These are phyloP conservation scores for Spodoptera littoralis DNA, from an alignment of 2,888 invertebrate species.

Conservation along the genomic window DNA sequence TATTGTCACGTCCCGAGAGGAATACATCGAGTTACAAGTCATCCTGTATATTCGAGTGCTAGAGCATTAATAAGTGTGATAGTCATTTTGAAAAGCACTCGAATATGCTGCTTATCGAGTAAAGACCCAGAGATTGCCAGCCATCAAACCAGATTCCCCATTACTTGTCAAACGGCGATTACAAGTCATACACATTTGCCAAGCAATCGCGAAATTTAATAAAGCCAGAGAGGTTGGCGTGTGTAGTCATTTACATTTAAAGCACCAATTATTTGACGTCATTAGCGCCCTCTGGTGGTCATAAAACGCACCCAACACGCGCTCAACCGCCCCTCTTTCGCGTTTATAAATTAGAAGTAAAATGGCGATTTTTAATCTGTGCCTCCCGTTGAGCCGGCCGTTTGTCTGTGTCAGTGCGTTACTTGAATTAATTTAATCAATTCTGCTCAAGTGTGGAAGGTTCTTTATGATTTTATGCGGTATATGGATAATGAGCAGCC, in stretches of 20 bases:
- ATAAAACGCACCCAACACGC: slow-evolving; percentile 88
- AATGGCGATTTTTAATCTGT: slow-evolving; percentile 82
- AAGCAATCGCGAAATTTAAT: slow-evolving; percentile 81
- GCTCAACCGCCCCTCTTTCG: slow-evolving; percentile 70
- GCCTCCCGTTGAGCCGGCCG: slow-evolving; percentile 59
- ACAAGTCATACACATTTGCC: slow-evolving; percentile 58
- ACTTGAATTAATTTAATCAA: slow-evolving; percentile 57
- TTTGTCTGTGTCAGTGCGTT: slow-evolving; percentile 57
- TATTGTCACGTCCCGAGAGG: no score
- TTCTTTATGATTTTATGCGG: slow-evolving; percentile 15
- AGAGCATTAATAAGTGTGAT: no score
- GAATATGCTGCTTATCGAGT: slow-evolving; percentile 7
- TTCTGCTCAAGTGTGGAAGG: slow-evolving; percentile 38
- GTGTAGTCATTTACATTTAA: slow-evolving; percentile 88
- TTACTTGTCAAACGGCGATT: slow-evolving; percentile 50
- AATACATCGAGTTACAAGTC: no score
- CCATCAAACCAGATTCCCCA: slow-evolving; percentile 35
- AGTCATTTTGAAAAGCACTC: no score
- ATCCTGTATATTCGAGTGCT: no score
- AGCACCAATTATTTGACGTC: slow-evolving; percentile 88
- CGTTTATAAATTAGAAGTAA: slow-evolving; percentile 85
- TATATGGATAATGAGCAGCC: slow-evolving; percentile 3
- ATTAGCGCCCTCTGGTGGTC: slow-evolving; percentile 85
- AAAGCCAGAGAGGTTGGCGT: slow-evolving; percentile 78
- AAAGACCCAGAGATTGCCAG: slow-evolving; percentile 9